Base-by-base conservation (phyloP, 1,140 invertebrate species). In the Trachymyrmex septentrionalis region DNA sequence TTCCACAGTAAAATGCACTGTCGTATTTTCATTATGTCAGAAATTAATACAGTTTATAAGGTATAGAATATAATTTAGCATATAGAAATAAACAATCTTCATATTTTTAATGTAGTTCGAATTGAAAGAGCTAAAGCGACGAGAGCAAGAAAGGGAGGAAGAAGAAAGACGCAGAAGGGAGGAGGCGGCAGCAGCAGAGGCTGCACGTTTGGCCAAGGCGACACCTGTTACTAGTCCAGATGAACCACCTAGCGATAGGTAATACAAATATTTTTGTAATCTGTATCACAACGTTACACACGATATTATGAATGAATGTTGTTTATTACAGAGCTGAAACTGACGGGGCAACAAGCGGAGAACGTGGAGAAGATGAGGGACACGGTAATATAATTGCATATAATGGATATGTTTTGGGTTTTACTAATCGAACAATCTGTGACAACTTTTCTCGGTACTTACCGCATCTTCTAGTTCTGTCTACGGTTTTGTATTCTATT, bases 51-150 rank as follows among this genome's bases (percentile, higher is more conserved):
- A 64, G 27, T 64, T 64, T 78, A 61, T 21, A 38, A 63, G 27
- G 19, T 48, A 48, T 7, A 50, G 19, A 57, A 19, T 57, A 71
- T 5, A 21, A 0, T 38, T 57, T n/a, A 57, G n/a, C 30, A 7
- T 59, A 38, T 34, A 72, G 9, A 81, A 85, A 88, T 59, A 75
- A 66, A n/a, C 48, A 61, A n/a, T 27, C 34, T 81, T 27, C 1
- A 0, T 67, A 57, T 64, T 90, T 61, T 86, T 87, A 9, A 67
- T 95, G 80, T 94, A 99, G 99, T 99, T 99, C 96, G 99, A 99
- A 96, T 96, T 99, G 95, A 99, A 99, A 96, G 99, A 99, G 96
- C 96, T 98, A 95, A 98, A 99, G 96, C 96, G 98, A 94, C 96
- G 97, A 91, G 97, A 99, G 95, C 97, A 98, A 95, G 96, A 97